Percentiles rank a stretch among this genome's conserved stretches.
Conservation (phyloP, 2,888 invertebrate species). For the Dryococelus australis region DNA sequence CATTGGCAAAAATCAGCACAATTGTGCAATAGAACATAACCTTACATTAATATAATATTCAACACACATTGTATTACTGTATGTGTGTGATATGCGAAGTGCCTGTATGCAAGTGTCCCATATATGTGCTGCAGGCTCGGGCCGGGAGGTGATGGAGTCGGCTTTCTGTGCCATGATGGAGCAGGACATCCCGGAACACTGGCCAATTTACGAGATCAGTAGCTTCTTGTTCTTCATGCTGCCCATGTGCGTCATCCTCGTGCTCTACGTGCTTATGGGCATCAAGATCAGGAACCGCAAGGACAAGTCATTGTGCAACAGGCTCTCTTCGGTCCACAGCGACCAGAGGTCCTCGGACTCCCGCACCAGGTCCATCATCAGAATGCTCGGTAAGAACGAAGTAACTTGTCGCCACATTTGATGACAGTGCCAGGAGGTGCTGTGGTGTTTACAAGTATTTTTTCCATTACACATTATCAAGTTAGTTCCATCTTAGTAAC, state of each 20-base stretch:
- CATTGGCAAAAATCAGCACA: too few relatives aligned
- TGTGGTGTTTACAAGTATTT: too few relatives aligned
- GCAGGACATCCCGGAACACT: conserved; percentile 62
- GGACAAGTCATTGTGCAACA: conserved; percentile 59
- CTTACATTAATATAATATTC: too few relatives aligned
- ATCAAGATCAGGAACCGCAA: conserved; percentile 68
- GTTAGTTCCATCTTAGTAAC: too few relatives aligned
- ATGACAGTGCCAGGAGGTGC: too few relatives aligned
- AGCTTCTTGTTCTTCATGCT: conserved; percentile 83
- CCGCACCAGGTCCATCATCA: conserved; percentile 69
- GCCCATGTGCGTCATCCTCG: conserved; percentile 75
- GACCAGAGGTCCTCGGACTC: conserved; percentile 34
- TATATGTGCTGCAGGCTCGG: conserved; percentile 56
- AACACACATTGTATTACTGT: too few relatives aligned
- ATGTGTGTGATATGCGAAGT: too few relatives aligned
- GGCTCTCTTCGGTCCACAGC: conserved; percentile 54
- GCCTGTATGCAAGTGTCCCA: too few relatives aligned
- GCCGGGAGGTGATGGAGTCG: conserved; percentile 69
- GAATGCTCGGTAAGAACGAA: conserved; percentile 75
- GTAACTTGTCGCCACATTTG: too few relatives aligned
- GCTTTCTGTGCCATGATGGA: conserved; percentile 78
- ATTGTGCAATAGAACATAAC: too few relatives aligned
- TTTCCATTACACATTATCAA: too few relatives aligned
- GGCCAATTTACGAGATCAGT: conserved; percentile 81
- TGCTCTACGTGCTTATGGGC: conserved; percentile 83